These are phyloP conservation scores for Agriopis marginaria DNA, from an alignment of 2,888 invertebrate species.

Conservation along the genomic window DNA sequence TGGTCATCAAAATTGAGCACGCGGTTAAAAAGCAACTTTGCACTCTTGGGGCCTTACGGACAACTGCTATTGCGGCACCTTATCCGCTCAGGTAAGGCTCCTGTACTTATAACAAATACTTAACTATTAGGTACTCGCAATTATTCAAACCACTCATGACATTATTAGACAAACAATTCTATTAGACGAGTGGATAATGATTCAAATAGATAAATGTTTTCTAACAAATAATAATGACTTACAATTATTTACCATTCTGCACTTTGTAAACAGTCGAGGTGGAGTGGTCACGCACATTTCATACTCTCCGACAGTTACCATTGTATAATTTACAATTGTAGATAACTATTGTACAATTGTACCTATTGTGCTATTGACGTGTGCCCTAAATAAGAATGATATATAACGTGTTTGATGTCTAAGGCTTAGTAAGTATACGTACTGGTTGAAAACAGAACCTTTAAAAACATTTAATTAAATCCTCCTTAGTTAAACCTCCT, in stretches of 20 bases:
- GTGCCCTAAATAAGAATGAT: conserved; percentile 62
- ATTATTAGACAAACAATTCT: background rate
- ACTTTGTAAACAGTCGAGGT: conserved; percentile 45
- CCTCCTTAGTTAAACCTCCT: too few relatives aligned
- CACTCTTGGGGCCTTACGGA: too few relatives aligned
- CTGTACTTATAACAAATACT: too few relatives aligned
- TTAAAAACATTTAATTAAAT: too few relatives aligned
- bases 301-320: conserved; percentile 45
- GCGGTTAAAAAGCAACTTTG: too few relatives aligned
- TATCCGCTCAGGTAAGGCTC: too few relatives aligned
- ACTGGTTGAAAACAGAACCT: background rate
- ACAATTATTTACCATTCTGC: conserved; percentile 25
- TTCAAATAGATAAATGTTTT: conserved; percentile 14
- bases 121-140: too few relatives aligned
- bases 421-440: conserved; percentile 3
- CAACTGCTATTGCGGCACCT: too few relatives aligned
- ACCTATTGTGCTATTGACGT: conserved; percentile 56
- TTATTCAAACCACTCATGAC: too few relatives aligned
- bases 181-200: background rate
- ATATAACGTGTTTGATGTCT: conserved; percentile 16
- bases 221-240: conserved; percentile 35
- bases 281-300: conserved; percentile 52
- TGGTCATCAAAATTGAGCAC: too few relatives aligned
- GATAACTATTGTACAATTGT: conserved; percentile 42
- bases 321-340: conserved; percentile 19